phyloP scores from a whole-genome alignment of 2,113 vertebrate species.

The Cyprinodon tularosa region DNA sequence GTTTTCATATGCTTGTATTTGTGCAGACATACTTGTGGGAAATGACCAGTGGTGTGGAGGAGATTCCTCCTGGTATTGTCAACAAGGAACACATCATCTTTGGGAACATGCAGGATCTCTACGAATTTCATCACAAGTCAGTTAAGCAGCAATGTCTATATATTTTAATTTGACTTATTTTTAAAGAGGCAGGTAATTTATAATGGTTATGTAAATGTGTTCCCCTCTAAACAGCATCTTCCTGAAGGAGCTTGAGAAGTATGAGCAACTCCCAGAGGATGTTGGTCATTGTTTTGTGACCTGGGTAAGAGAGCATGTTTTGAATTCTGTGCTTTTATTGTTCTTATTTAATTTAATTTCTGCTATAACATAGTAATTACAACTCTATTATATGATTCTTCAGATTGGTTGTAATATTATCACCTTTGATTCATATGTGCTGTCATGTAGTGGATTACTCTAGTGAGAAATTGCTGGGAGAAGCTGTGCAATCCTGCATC shows the following conservation, averaged over 20 bases:
- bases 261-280: conserved; percentile 97
- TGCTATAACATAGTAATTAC: neutral
- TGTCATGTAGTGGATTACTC: too few relatives aligned
- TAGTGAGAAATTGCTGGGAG: too few relatives aligned
- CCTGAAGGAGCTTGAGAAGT: conserved; percentile 97
- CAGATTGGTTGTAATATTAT: too few relatives aligned
- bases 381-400: neutral
- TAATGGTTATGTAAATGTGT: neutral
- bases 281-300: conserved; percentile 99
- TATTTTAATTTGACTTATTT: neutral
- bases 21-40: conserved; percentile 97
- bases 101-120: conserved; percentile 99
- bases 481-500: too few relatives aligned
- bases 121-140: conserved; percentile 99
- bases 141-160: conserved; percentile 52
- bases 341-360: neutral
- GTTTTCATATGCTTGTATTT: neutral
- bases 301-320: conserved; percentile 83
- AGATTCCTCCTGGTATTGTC: conserved; percentile 96
- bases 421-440: too few relatives aligned
- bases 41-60: conserved; percentile 98
- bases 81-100: conserved; percentile 99
- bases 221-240: conserved; percentile 85
- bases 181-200: neutral
- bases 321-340: neutral